Conservation (phyloP, 2,113 vertebrate species). For the Callipepla squamata region DNA sequence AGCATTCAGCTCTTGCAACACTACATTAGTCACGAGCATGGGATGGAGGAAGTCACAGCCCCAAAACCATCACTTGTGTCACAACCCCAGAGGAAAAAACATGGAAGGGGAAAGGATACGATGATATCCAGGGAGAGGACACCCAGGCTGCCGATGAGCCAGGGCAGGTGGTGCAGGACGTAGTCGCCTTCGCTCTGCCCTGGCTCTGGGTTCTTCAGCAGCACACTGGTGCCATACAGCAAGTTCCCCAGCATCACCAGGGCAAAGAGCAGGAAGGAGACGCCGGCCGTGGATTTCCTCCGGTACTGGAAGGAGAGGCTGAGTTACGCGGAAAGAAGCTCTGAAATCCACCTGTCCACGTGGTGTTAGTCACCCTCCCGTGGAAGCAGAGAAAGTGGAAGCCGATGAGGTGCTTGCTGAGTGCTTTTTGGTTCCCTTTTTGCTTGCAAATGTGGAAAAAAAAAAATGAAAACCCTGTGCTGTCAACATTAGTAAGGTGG, state of each 20-base stretch:
- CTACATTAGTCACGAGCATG: accelerated
- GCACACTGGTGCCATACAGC: slow-evolving; percentile 87
- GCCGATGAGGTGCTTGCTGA: not conserved
- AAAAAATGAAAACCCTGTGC: not conserved
- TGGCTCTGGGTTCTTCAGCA: slow-evolving; percentile 89
- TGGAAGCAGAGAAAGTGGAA: not conserved
- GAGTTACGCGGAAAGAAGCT: not conserved
- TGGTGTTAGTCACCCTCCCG: not conserved
- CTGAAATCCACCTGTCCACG: not conserved
- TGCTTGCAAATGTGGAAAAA: not conserved
- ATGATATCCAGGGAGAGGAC: slow-evolving; percentile 87
- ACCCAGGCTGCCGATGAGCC: slow-evolving; percentile 94
- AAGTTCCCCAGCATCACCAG: slow-evolving; percentile 93
- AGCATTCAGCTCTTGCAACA: not conserved
- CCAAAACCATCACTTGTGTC: not conserved
- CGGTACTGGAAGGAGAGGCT: slow-evolving; percentile 73
- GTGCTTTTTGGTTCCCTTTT: not conserved
- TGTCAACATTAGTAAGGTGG: not conserved
- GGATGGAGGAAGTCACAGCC: not conserved
- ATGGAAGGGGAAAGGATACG: slow-evolving; percentile 78
- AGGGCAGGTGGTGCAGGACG: slow-evolving; percentile 91
- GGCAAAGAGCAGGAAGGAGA: slow-evolving; percentile 91
- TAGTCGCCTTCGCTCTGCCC: slow-evolving; percentile 83
- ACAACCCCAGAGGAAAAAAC: not conserved
- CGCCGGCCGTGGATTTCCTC: slow-evolving; percentile 88